These are phyloP conservation scores for Drosophila mojavensis DNA, from an alignment of 1,140 invertebrate genomes.

Conservation along the genomic window DNA sequence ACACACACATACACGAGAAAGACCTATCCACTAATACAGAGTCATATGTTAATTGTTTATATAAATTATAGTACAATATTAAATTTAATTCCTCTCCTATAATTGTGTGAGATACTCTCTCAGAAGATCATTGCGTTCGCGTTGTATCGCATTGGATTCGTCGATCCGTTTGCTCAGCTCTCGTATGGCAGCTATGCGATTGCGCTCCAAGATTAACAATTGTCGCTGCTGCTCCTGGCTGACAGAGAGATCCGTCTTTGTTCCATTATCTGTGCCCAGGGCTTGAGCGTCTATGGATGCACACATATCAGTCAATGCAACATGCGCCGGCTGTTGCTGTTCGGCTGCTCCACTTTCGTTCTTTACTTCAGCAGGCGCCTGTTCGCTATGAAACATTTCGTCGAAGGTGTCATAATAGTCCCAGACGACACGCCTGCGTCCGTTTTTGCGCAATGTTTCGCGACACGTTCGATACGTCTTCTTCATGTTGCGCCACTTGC, in stretches of 20 bases:
- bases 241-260: not conserved
- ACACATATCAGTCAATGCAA: constrained; percentile 9
- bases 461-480: constrained; percentile 52
- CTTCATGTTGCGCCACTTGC: constrained; percentile 59
- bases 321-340: not conserved
- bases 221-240: constrained; percentile 37
- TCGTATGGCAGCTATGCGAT: constrained; percentile 40
- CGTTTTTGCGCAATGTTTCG: constrained; percentile 36
- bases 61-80: constrained; percentile 11
- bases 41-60: not conserved
- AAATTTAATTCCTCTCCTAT: constrained; percentile 18
- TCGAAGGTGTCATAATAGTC: constrained; percentile 51
- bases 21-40: constrained; percentile 5
- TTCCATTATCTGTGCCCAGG: not conserved
- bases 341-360: constrained; percentile 2
- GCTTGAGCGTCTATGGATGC: not conserved
- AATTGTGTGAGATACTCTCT: constrained; percentile 40
- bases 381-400: constrained; percentile 41
- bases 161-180: constrained; percentile 49
- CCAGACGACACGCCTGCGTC: constrained; percentile 44
- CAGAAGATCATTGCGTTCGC: constrained; percentile 46
- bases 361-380: not conserved
- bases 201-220: constrained; percentile 42
- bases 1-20: constrained; percentile 4
- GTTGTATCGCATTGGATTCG: constrained; percentile 49